phyloP scores from a whole-genome alignment of 2,888 invertebrate genomes.

The Ametastegia equiseti region DNA sequence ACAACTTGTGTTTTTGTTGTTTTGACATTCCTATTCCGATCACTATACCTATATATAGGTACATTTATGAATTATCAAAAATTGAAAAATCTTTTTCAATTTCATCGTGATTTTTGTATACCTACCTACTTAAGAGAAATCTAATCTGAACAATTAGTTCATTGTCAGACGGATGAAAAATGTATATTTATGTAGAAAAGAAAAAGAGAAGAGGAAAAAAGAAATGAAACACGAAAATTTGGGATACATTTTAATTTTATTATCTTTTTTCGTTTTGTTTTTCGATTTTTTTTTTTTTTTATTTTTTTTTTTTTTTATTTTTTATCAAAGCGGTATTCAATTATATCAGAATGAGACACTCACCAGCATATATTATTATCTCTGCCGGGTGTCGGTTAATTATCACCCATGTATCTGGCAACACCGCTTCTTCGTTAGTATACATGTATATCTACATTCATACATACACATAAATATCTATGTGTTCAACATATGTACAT shows the following conservation, averaged over 20 bases:
- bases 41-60: no score
- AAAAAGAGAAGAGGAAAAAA: neutral
- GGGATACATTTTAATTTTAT: no score
- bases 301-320: neutral
- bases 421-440: neutral
- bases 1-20: no score
- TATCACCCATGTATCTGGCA: constrained; percentile 32
- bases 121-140: no score
- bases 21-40: no score
- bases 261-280: neutral
- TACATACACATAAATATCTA: neutral
- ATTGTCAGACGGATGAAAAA: no score
- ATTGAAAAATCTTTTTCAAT: no score
- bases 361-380: neutral
- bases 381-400: neutral
- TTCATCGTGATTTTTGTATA: no score
- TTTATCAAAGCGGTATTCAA: neutral
- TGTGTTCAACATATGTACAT: neutral
- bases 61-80: no score
- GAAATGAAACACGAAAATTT: neutral
- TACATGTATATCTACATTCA: neutral
- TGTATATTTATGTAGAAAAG: no score
- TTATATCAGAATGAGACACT: neutral
- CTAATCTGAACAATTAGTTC: no score
- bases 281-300: neutral